Conservation (phyloP, 2,797 vertebrate species). For the Danio kyathit region DNA sequence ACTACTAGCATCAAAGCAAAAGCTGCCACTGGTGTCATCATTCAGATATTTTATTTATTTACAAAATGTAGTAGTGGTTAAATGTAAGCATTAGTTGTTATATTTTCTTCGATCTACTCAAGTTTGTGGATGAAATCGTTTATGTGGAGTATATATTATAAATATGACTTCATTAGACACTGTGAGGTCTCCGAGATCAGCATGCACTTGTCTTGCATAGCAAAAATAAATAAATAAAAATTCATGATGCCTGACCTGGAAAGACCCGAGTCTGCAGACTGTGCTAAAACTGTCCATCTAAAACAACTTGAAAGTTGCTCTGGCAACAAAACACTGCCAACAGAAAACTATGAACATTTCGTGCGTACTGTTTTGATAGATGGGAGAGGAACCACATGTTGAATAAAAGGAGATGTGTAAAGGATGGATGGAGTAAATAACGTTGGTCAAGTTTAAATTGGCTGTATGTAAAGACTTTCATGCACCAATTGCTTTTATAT, state of each 20-base stretch:
- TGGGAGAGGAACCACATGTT: neutral
- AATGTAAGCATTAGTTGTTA: neutral
- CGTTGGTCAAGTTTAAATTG: no score
- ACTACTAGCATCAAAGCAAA: constrained; percentile 11
- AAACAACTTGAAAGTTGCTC: constrained; percentile 22
- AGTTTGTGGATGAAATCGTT: neutral
- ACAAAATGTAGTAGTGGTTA: neutral
- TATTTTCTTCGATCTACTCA: neutral
- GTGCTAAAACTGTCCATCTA: constrained; percentile 41
- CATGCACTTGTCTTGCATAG: constrained; percentile 12
- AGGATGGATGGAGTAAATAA: no score
- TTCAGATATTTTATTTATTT: constrained; percentile 15
- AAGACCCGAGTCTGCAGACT: constrained; percentile 38
- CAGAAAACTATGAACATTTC: constrained; percentile 18
- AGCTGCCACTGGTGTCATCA: neutral
- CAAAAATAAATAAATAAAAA: constrained; percentile 1
- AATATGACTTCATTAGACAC: neutral
- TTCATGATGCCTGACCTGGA: constrained; percentile 46
- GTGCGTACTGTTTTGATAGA: neutral
- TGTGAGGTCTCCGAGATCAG: constrained; percentile 14
- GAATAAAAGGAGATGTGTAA: neutral
- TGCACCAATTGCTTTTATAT: no score
- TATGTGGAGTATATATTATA: neutral
- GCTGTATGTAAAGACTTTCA: no score
- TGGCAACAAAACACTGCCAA: constrained; percentile 31